Percentiles rank a stretch among this genome's conserved stretches.
Conservation (phyloP, 2,888 invertebrate genomes). For the Gandaritis pyraliata region DNA sequence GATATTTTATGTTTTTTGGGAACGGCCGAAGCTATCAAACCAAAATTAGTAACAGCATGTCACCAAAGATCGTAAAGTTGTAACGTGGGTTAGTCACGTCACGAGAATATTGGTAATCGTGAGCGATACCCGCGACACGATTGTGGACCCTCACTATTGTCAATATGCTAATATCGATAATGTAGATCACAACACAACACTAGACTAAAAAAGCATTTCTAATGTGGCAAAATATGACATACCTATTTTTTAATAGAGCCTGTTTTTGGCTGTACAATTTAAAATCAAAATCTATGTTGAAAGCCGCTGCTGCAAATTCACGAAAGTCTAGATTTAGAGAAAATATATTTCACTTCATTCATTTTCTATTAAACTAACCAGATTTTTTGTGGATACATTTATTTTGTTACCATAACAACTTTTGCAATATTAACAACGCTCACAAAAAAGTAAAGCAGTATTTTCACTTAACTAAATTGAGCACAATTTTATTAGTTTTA, state of each 20-base stretch:
- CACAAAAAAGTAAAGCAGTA: too few relatives aligned
- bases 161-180: slow-evolving; percentile 37
- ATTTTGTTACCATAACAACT: too few relatives aligned
- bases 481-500: too few relatives aligned
- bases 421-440: too few relatives aligned
- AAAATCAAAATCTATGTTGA: too few relatives aligned
- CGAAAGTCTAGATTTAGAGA: too few relatives aligned
- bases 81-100: slow-evolving; percentile 62
- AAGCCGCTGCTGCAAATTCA: too few relatives aligned
- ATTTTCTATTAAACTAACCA: too few relatives aligned
- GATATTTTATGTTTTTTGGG: slow-evolving; percentile 21
- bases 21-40: slow-evolving; percentile 12
- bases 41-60: slow-evolving; percentile 19
- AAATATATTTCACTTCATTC: too few relatives aligned
- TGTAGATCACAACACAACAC: slow-evolving; percentile 35
- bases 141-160: slow-evolving; percentile 33
- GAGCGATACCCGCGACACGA: slow-evolving; percentile 38
- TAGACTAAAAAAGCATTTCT: slow-evolving; percentile 29
- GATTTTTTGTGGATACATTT: too few relatives aligned
- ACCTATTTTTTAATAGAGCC: background rate
- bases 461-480: too few relatives aligned
- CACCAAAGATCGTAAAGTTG: slow-evolving; percentile 25
- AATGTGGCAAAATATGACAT: slow-evolving; percentile 1
- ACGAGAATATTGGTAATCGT: slow-evolving; percentile 35
- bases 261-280: background rate